Percentiles rank a stretch among this genome's conserved stretches.
Evolutionary conservation across 2,113 vertebrate species (phyloP).

Genomic region (Onychostruthus taczanowskii): DNA sequence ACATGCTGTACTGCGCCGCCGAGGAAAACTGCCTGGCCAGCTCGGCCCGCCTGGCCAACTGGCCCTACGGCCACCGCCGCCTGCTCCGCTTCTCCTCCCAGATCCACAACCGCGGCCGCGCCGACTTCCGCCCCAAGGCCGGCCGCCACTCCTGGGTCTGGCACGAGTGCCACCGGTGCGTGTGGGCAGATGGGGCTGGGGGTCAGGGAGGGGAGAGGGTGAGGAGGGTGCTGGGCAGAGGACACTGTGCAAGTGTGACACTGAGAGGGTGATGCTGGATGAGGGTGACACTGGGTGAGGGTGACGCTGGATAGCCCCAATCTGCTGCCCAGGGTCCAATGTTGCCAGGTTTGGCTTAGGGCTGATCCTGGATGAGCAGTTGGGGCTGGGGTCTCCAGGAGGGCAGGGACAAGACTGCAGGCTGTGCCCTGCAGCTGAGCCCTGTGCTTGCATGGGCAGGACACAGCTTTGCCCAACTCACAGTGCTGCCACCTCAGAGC

Average conservation of each 20-base stretch:
- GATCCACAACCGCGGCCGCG: conserved; percentile 94
- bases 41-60: conserved; percentile 87
- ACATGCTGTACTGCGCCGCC: conserved; percentile 95
- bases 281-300: rapidly evolving
- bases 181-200: neutral
- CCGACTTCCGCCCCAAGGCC: conserved; percentile 94
- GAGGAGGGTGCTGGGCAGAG: neutral
- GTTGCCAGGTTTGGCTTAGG: neutral
- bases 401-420: rapidly evolving
- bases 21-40: conserved; percentile 95
- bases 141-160: conserved; percentile 98
- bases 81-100: conserved; percentile 98
- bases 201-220: neutral
- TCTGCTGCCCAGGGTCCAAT: neutral
- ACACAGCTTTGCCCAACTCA: neutral
- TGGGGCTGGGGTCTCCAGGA: no score
- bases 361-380: neutral
- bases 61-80: conserved; percentile 95
- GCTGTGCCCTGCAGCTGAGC: neutral
- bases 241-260: neutral
- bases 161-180: conserved; percentile 96
- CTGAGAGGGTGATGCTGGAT: rapidly evolving
- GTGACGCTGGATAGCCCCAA: neutral
- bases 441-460: neutral
- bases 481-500: neutral